Percentiles rank a stretch among this genome's conserved stretches.
phyloP scores from a whole-genome alignment of 2,113 vertebrate genomes.

The Salvelinus fontinalis region DNA sequence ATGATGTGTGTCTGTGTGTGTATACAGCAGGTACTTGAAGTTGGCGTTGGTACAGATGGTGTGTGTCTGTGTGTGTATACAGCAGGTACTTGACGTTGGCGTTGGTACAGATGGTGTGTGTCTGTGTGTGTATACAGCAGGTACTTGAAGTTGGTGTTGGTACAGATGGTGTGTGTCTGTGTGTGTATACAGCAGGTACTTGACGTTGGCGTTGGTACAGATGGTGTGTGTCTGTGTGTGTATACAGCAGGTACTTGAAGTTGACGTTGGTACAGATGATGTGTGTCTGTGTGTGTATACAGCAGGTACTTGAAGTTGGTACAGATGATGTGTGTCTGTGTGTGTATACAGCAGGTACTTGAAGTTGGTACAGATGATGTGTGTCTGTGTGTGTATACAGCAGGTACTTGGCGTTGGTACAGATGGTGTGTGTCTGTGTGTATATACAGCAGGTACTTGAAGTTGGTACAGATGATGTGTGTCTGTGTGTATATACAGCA shows the following conservation, averaged over 20 bases:
- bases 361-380: conserved; percentile 98
- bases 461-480: background rate
- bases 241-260: too few relatives aligned
- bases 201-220: conserved; percentile 97
- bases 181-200: conserved; percentile 77
- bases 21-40: conserved; percentile 85
- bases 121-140: too few relatives aligned
- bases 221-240: conserved; percentile 78
- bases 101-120: conserved; percentile 95
- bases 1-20: background rate
- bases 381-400: too few relatives aligned
- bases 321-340: background rate
- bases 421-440: conserved; percentile 82
- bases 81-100: conserved; percentile 74
- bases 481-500: conserved; percentile 21
- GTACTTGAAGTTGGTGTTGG: background rate
- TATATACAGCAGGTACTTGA: background rate
- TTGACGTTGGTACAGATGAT: conserved; percentile 98
- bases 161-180: background rate
- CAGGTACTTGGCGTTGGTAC: conserved; percentile 82
- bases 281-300: conserved; percentile 42
- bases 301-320: background rate
- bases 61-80: conserved; percentile 42
- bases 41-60: conserved; percentile 98
- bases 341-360: conserved; percentile 78